These are phyloP conservation scores for Aphodius sticticus DNA, from an alignment of 2,888 invertebrate species.

Conservation along the genomic window DNA sequence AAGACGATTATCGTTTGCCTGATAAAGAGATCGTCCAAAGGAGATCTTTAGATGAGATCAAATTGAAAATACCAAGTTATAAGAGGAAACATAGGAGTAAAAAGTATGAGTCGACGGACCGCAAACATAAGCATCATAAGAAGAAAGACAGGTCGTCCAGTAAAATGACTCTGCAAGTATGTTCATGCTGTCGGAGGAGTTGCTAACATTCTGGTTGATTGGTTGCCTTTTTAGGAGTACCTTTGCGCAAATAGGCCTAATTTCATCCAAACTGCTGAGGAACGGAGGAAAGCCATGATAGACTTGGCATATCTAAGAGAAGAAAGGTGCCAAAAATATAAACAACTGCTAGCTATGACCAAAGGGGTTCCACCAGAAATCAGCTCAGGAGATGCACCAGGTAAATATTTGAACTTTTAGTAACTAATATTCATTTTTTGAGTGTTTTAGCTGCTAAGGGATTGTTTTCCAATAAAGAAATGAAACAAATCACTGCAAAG, in stretches of 20 bases:
- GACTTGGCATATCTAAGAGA: constrained; percentile 61
- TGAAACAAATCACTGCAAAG: constrained; percentile 67
- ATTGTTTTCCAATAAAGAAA: constrained; percentile 65
- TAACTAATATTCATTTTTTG: constrained; percentile 23
- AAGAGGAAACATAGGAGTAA: constrained; percentile 26
- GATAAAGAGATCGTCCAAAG: constrained; percentile 39
- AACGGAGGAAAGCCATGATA: constrained; percentile 61
- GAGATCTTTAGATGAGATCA: constrained; percentile 48
- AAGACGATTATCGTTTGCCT: constrained; percentile 32
- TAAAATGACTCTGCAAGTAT: constrained; percentile 46
- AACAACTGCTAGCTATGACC: constrained; percentile 58
- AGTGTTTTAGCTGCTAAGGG: background rate
- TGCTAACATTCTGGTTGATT: constrained; percentile 36
- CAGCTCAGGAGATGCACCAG: constrained; percentile 32
- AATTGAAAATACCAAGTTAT: constrained; percentile 47
- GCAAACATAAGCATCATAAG: constrained; percentile 25
- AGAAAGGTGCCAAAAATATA: constrained; percentile 59
- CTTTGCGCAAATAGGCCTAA: constrained; percentile 74
- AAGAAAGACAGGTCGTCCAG: constrained; percentile 29
- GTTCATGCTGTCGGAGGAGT: constrained; percentile 37
- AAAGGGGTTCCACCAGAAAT: constrained; percentile 46
- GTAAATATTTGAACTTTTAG: constrained; percentile 28
- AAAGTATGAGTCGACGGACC: constrained; percentile 36
- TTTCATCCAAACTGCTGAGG: constrained; percentile 69
- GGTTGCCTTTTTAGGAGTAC: constrained; percentile 71